Conservation (phyloP, 2,113 vertebrate species). For the Eleginops maclovinus region DNA sequence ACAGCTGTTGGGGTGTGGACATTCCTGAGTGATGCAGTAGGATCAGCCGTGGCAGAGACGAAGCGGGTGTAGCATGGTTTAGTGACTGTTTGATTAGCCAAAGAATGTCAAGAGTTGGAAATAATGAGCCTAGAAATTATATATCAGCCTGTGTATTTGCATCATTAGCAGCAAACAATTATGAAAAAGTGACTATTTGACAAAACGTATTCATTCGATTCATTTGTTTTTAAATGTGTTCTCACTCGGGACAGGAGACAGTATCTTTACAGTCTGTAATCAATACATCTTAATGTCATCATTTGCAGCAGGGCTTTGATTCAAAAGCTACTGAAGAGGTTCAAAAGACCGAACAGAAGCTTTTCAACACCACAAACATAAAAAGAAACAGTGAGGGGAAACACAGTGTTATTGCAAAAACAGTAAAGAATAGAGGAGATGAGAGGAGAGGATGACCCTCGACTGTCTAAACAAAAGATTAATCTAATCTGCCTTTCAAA, state of each 20-base stretch:
- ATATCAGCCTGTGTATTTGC: slow-evolving; percentile 43
- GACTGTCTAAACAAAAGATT: slow-evolving; percentile 63
- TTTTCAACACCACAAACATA: neutral
- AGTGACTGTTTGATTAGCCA: slow-evolving; percentile 43
- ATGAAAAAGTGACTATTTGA: slow-evolving; percentile 19
- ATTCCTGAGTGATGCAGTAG: slow-evolving; percentile 63
- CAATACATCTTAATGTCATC: slow-evolving; percentile 19
- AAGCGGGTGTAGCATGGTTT: slow-evolving; percentile 6
- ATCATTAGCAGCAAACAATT: neutral
- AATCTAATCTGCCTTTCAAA: slow-evolving; percentile 74
- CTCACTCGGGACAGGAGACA: neutral
- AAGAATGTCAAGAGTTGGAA: slow-evolving; percentile 47
- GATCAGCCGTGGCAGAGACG: slow-evolving; percentile 53
- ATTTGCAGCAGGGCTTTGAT: slow-evolving; percentile 19
- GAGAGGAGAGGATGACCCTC: slow-evolving; percentile 29
- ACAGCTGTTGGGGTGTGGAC: slow-evolving; percentile 75
- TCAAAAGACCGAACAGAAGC: slow-evolving; percentile 21
- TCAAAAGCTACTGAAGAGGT: slow-evolving; percentile 10
- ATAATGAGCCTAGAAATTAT: slow-evolving; percentile 28
- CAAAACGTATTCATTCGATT: neutral
- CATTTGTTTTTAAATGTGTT: slow-evolving; percentile 21
- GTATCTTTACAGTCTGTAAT: slow-evolving; percentile 2
- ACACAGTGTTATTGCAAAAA: neutral
- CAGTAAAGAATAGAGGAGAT: slow-evolving; percentile 7
- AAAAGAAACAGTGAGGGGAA: slow-evolving; percentile 3